Conservation (phyloP, 2,888 invertebrate species). For the Campoplex capitator region DNA sequence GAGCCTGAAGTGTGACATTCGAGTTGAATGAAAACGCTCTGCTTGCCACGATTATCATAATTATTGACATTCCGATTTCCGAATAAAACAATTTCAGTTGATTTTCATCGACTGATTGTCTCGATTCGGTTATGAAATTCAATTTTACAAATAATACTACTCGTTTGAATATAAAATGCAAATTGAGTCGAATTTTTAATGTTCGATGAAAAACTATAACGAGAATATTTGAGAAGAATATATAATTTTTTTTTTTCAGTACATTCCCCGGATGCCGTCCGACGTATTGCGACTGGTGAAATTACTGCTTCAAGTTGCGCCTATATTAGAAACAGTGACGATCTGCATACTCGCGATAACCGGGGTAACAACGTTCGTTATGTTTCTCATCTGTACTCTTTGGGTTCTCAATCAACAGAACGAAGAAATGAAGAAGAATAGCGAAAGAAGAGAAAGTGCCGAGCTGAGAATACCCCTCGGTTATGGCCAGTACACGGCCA, state of each 20-base stretch:
- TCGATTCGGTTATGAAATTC: no score
- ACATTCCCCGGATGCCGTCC: slow-evolving; percentile 72
- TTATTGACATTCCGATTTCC: background rate
- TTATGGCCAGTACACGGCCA: slow-evolving; percentile 81
- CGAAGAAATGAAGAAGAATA: slow-evolving; percentile 64
- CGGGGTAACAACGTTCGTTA: slow-evolving; percentile 75
- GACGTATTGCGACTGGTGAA: slow-evolving; percentile 74
- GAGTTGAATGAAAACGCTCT: background rate
- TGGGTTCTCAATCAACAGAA: slow-evolving; percentile 79
- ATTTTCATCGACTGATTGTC: background rate
- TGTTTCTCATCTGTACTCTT: slow-evolving; percentile 79
- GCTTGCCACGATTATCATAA: background rate
- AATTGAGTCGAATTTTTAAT: no score
- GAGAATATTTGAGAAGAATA: background rate
- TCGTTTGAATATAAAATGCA: no score
- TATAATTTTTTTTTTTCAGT: slow-evolving; percentile 71
- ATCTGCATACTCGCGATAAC: slow-evolving; percentile 77
- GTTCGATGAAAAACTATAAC: background rate
- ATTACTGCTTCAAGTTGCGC: slow-evolving; percentile 76
- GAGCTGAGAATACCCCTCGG: slow-evolving; percentile 82
- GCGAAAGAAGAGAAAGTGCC: slow-evolving; percentile 77
- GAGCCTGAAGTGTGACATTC: background rate
- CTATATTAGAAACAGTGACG: slow-evolving; percentile 77
- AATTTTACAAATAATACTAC: no score
- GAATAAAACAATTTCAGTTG: background rate